Conservation (phyloP, 2,797 vertebrate species). For the Heliangelus exortis region DNA sequence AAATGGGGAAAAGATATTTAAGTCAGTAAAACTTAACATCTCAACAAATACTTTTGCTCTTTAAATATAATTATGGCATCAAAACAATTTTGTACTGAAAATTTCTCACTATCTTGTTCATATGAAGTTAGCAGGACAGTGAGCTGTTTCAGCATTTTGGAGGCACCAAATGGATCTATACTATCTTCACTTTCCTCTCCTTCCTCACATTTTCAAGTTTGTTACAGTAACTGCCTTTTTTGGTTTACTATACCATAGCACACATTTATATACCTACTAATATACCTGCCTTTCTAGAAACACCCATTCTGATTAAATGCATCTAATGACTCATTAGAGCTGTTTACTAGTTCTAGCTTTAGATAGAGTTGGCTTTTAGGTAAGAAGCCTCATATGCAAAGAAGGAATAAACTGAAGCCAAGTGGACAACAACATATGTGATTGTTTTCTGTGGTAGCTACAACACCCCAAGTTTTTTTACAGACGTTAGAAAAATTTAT, state of each 20-base stretch:
- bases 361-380: background rate
- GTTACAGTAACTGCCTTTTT: background rate
- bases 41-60: background rate
- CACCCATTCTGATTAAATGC: background rate
- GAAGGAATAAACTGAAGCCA: background rate
- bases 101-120: background rate
- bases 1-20: background rate
- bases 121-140: background rate
- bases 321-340: background rate
- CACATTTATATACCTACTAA: background rate
- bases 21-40: background rate
- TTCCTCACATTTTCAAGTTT: background rate
- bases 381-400: background rate
- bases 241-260: background rate
- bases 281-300: background rate
- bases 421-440: background rate
- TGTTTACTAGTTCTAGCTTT: background rate
- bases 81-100: background rate
- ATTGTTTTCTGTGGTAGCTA: background rate
- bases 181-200: background rate
- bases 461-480: background rate
- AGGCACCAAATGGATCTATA: background rate
- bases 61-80: background rate
- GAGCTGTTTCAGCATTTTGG: background rate
- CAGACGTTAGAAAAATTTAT: background rate